Evolutionary conservation across 2,113 vertebrate species (phyloP).

Genomic region (Rana temporaria): DNA sequence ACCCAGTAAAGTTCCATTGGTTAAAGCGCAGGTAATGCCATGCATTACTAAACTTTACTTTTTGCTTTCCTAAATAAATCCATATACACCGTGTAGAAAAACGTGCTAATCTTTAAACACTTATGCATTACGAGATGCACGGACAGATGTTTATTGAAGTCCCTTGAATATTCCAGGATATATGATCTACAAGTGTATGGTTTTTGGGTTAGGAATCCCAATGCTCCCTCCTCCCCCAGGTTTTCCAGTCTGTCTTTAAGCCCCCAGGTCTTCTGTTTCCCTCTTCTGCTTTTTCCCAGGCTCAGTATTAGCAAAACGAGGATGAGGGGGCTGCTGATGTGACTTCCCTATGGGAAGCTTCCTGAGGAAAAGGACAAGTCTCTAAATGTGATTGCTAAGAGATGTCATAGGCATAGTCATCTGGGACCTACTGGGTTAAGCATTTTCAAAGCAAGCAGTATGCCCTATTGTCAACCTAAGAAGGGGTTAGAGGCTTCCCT

Average conservation of each 20-base stretch:
- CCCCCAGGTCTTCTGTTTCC: constrained; percentile 46
- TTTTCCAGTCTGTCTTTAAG: constrained; percentile 52
- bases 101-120: background rate
- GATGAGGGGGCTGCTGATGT: constrained; percentile 51
- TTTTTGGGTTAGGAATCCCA: constrained; percentile 43
- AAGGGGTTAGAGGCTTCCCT: background rate
- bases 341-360: constrained; percentile 46
- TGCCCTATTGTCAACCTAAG: background rate
- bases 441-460: background rate
- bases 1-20: too few species aligned
- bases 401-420: background rate
- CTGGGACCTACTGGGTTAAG: background rate
- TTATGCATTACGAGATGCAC: background rate
- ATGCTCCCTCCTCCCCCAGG: constrained; percentile 44
- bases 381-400: background rate
- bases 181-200: constrained; percentile 30
- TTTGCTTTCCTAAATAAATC: too few species aligned
- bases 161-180: constrained; percentile 16
- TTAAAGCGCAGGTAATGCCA: too few species aligned
- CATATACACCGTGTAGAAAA: too few species aligned
- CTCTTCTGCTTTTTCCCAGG: constrained; percentile 39
- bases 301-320: constrained; percentile 11
- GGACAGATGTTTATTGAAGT: background rate
- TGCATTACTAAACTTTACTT: too few species aligned
- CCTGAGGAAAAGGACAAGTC: constrained; percentile 19